Evolutionary conservation across 1,140 invertebrate species (phyloP), one percentile per base, ranked within the genome.

Genomic region (Heliconius nattereri): DNA sequence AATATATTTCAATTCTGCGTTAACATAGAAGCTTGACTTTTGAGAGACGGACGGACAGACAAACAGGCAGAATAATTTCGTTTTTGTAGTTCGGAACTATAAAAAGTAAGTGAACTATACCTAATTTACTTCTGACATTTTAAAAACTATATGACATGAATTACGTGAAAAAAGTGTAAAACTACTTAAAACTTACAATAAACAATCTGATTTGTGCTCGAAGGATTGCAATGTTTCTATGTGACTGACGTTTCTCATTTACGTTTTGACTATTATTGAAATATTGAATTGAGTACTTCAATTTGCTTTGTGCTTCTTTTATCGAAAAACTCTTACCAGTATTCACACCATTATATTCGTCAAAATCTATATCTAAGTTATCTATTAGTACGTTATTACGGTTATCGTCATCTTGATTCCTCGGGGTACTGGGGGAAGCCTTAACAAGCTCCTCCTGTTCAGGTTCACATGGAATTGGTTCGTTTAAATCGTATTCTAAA

Each of bases 331-430:
- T 78, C 16, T 35, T 79, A 9, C 75, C 52, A 13, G 84, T 52
- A 76, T 71, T 72, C 73, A 40, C 40, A 29, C 37, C 29, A 45
- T 66, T n/a, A 52, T 75, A 49, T 23, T 70, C 32, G n/a, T 54
- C 57, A 6, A 72, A 32, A 32, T 84, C 79, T 37, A 83, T 71
- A 19, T 83, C 77, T 13, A 86, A 80, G 71, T 88, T 87, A 74
- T 90, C 87, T 19, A 87, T 72, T 32, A 81, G 71, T 40, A 87
- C 16, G 9, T 85, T 74, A 73, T 78, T 40, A 72, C 82, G 84
- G 35, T 84, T 78, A 78, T 84, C 60, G 19, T 54, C 66, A 66
- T 85, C 79, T 23, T 86, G 76, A 9, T 85, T 81, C 40, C 40
- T 45, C 3, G 40, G 16, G 57, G 85, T 81, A 7, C 49, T 52